Conservation (phyloP, 2,888 invertebrate genomes). For the Miltochrista miniata region DNA sequence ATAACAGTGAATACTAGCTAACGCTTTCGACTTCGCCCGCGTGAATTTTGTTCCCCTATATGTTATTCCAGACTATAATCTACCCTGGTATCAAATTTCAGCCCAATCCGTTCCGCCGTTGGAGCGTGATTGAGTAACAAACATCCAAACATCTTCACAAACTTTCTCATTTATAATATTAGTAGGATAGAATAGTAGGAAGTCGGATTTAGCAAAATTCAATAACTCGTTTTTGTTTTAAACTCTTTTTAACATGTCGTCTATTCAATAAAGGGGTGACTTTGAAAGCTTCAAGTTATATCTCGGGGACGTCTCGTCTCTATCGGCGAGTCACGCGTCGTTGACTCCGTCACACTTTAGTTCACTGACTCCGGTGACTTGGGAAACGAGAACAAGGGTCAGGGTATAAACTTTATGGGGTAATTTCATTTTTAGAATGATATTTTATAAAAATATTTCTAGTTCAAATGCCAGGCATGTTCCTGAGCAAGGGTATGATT, state of each 20-base stretch:
- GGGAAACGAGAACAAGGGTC: slow-evolving; percentile 32
- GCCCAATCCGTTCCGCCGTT: too few species aligned
- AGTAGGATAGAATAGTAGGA: too few species aligned
- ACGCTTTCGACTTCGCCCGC: too few species aligned
- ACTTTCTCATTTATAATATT: too few species aligned
- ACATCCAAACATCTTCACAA: too few species aligned
- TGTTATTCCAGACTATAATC: too few species aligned
- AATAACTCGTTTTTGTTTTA: slow-evolving; percentile 17
- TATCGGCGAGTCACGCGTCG: slow-evolving; percentile 64
- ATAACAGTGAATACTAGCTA: too few species aligned
- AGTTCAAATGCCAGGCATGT: too few species aligned
- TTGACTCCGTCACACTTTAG: slow-evolving; percentile 53
- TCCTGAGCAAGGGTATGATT: too few species aligned
- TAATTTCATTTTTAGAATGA: slow-evolving; percentile 28
- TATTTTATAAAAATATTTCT: slow-evolving; percentile 9
- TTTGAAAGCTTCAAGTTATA: slow-evolving; percentile 28
- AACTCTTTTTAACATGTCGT: neutral
- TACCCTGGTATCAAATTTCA: too few species aligned
- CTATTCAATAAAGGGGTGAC: slow-evolving; percentile 16
- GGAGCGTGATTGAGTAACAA: too few species aligned
- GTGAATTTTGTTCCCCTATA: too few species aligned
- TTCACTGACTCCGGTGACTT: slow-evolving; percentile 50
- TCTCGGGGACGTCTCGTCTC: slow-evolving; percentile 32
- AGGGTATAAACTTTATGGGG: slow-evolving; percentile 41
- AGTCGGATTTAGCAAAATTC: neutral